Evolutionary conservation across 2,888 invertebrate species (phyloP).

Genomic region (Zhuqinia jingwanae): DNA sequence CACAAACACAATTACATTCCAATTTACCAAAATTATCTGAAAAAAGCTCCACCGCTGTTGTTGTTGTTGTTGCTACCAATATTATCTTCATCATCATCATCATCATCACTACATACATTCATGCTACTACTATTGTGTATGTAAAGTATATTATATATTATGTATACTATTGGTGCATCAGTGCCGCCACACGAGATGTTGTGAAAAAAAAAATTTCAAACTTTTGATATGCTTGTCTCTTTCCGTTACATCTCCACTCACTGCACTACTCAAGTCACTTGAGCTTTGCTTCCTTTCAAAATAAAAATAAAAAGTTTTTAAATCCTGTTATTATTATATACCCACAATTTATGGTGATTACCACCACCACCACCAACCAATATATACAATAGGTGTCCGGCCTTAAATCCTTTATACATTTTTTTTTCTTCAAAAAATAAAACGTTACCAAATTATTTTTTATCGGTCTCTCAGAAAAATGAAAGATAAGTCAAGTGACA

Average conservation of each 20-base stretch:
- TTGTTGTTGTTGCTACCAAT: neutral
- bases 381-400: neutral
- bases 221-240: constrained; percentile 16
- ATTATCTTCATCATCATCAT: neutral
- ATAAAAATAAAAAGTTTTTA: neutral
- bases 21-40: neutral
- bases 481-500: too few species aligned
- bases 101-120: neutral
- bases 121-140: too few species aligned
- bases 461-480: too few species aligned
- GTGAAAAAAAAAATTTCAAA: neutral
- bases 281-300: neutral
- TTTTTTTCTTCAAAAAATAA: too few species aligned
- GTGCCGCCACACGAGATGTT: too few species aligned
- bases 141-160: too few species aligned
- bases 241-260: constrained; percentile 16
- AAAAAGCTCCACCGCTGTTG: too few species aligned
- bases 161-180: too few species aligned
- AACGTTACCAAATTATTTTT: too few species aligned
- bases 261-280: neutral
- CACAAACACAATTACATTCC: constrained; percentile 15
- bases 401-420: too few species aligned
- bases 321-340: constrained; percentile 33
- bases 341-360: constrained; percentile 28
- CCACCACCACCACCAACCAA: too few species aligned